Conservation (phyloP, 1,140 invertebrate species). For the Mercenaria mercenaria region DNA sequence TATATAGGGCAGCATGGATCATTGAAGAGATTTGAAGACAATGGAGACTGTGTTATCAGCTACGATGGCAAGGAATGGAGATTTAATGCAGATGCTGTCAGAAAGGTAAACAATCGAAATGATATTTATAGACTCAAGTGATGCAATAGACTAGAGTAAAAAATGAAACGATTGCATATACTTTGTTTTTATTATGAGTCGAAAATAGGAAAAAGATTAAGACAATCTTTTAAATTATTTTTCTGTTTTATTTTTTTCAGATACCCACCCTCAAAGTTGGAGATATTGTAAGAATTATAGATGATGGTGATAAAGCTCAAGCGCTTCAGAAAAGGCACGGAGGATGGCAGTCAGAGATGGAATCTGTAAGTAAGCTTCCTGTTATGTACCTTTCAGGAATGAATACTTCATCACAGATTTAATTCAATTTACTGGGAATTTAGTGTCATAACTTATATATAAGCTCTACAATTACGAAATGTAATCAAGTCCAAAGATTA, state of each 20-base stretch:
- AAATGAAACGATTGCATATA: background rate
- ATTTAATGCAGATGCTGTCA: slow-evolving; percentile 67
- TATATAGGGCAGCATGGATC: slow-evolving; percentile 66
- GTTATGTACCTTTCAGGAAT: too few species aligned
- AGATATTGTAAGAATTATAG: slow-evolving; percentile 92
- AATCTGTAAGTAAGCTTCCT: slow-evolving; percentile 90
- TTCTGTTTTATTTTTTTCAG: slow-evolving; percentile 61
- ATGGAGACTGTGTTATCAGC: slow-evolving; percentile 61
- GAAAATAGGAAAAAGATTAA: background rate
- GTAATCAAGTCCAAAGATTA: too few species aligned
- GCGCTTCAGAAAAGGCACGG: slow-evolving; percentile 93
- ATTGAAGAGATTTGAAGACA: slow-evolving; percentile 61
- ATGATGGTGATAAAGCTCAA: slow-evolving; percentile 90
- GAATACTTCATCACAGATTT: background rate
- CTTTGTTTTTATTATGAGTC: background rate
- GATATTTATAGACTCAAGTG: too few species aligned
- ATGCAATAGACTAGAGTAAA: background rate
- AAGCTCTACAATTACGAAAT: too few species aligned
- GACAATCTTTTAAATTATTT: background rate
- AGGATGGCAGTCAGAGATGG: slow-evolving; percentile 94
- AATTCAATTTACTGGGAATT: too few species aligned
- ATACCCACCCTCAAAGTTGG: slow-evolving; percentile 70
- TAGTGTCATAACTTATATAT: too few species aligned
- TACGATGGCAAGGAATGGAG: slow-evolving; percentile 64
- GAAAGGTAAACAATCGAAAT: slow-evolving; percentile 68